Base-by-base conservation (phyloP, 23 tunicate species). In the Ascidia mentula region DNA sequence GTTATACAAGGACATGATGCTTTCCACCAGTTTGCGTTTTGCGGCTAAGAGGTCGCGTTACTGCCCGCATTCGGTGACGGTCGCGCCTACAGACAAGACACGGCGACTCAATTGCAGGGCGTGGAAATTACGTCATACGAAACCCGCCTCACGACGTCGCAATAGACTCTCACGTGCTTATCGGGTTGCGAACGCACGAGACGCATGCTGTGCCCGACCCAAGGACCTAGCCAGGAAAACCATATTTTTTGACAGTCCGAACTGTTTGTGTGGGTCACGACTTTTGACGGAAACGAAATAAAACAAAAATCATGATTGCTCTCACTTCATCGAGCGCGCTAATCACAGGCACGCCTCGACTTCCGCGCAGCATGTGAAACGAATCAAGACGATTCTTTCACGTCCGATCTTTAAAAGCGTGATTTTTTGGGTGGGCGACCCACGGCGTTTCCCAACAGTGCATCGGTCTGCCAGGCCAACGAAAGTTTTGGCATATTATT, bases 241-340 rank as follows among this genome's bases (percentile, higher is more conserved):
- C 65, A 53, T 28, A 53, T 20, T 26, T 53, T 28, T 20, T 53
- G 65, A 53, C 24, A 20, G 65, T 26, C 24, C n/a, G 22, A 5
- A 9, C 65, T 53, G n/a, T n/a, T n/a, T n/a, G n/a, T n/a, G n/a
- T n/a, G 28, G 65, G 65, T 53, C 65, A 53, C 65, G 65, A 53
- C 24, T 53, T 53, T 26, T 53, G 65, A 53, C 65, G 12, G 7
- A 53, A 53, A 53, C 22, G 65, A 6, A 53, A 53, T 28, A 53
- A 1, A 53, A 53, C 65, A 53, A 26, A 53, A 53, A 28, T 53
- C 65, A 53, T 53, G 65, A 53, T 53, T 53, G 65, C 28, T 53
- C n/a, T 53, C 1, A 9, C 65, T 53, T 26, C 65, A 53, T 20
- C 13, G 65, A 53, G 65, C 65, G 65, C 24, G 65, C 65, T 53